Conservation (phyloP, 37 sponge, comb jelly and placozoan species). For the Axinella damicornis region DNA sequence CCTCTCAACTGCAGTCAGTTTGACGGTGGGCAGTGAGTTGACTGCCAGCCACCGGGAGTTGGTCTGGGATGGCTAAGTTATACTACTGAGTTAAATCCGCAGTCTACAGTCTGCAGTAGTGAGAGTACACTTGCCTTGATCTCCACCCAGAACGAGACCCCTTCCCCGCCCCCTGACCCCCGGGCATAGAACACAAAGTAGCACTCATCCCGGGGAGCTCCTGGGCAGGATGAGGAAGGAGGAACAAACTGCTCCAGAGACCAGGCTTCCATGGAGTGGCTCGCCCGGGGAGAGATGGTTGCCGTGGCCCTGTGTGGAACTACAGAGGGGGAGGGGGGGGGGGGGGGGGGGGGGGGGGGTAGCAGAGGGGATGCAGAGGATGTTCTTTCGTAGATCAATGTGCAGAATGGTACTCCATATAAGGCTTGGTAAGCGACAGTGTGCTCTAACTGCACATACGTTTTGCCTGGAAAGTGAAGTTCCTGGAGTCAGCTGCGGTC, state of each 20-base stretch:
- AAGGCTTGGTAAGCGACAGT: too few species aligned
- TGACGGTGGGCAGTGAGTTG: too few species aligned
- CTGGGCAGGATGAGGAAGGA: slow-evolving; percentile 18
- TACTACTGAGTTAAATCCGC: too few species aligned
- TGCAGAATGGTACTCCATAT: neutral
- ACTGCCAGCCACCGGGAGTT: too few species aligned
- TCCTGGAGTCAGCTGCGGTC: slow-evolving; percentile 9
- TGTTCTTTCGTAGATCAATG: neutral
- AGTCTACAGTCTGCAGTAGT: too few species aligned
- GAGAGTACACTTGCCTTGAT: slow-evolving; percentile 46
- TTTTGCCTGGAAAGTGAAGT: slow-evolving; percentile 49
- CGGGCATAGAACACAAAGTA: slow-evolving; percentile 64
- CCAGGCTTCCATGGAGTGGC: slow-evolving; percentile 35
- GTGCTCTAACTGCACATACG: too few species aligned
- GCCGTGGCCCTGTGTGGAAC: slow-evolving; percentile 44
- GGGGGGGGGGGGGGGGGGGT: neutral
- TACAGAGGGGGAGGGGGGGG: neutral
- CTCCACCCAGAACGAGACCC: slow-evolving; percentile 59
- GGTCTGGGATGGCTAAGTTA: too few species aligned
- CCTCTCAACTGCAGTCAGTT: too few species aligned
- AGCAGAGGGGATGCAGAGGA: too few species aligned
- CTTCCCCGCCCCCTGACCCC: slow-evolving; percentile 36
- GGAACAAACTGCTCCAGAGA: slow-evolving; percentile 60
- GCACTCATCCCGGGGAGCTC: slow-evolving; percentile 7
- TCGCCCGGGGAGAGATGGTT: slow-evolving; percentile 18